Percentiles rank a stretch among this genome's conserved stretches.
Evolutionary conservation across 2,888 invertebrate genomes (phyloP).

Genomic region (Gibbula magus): DNA sequence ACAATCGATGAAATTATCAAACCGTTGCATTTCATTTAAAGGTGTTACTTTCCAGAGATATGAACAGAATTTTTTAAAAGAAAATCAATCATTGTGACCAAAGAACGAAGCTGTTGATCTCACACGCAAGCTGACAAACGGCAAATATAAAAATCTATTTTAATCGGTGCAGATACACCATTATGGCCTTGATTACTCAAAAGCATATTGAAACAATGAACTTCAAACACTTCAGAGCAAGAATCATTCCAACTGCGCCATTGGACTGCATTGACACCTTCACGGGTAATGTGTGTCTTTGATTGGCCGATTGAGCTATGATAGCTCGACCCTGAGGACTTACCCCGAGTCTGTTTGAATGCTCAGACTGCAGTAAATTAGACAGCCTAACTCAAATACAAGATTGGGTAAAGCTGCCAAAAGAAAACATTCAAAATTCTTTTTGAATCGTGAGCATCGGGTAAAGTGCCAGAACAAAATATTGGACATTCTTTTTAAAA

Average conservation of each 20-base stretch:
- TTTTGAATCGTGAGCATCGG: no score
- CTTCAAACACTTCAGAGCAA: background rate
- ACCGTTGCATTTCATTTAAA: no score
- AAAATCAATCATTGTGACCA: background rate
- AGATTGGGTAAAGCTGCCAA: background rate
- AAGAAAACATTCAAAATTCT: background rate
- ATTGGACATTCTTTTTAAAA: no score
- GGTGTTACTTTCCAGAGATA: background rate
- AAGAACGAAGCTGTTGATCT: background rate
- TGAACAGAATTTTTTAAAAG: background rate
- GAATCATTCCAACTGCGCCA: slow-evolving; percentile 1
- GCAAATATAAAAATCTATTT: background rate
- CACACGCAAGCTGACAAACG: background rate
- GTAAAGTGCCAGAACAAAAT: no score
- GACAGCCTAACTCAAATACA: slow-evolving; percentile 1
- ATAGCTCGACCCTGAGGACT: slow-evolving; percentile 1
- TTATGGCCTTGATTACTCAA: slow-evolving; percentile 1
- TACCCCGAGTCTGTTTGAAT: background rate
- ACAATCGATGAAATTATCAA: no score
- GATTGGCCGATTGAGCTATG: background rate
- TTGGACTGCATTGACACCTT: background rate
- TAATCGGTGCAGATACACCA: background rate
- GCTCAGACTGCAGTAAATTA: background rate
- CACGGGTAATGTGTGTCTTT: background rate
- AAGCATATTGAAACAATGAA: background rate